Evolutionary conservation across 2,797 vertebrate genomes (phyloP).

Genomic region (Microhierax caerulescens): DNA sequence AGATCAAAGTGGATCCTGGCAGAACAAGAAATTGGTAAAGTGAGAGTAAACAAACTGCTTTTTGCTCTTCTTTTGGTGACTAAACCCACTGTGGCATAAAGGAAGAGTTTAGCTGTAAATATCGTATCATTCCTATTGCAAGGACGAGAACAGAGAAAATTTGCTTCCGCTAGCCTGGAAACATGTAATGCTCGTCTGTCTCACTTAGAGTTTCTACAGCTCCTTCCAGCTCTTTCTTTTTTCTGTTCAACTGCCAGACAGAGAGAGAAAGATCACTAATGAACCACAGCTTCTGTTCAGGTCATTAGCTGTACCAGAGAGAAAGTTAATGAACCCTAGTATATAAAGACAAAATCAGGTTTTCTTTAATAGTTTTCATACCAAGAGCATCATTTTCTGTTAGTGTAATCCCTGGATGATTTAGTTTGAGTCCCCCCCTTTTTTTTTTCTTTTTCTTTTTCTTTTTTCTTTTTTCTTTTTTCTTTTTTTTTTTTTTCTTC

Average conservation of each 20-base stretch:
- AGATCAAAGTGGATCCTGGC: not conserved
- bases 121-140: not conserved
- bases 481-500: not conserved
- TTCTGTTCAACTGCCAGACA: conserved; percentile 60
- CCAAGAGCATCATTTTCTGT: conserved; percentile 68
- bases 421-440: conserved; percentile 25
- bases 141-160: not conserved
- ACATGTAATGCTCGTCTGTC: not conserved
- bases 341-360: conserved; percentile 72
- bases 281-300: conserved; percentile 72
- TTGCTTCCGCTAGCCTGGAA: conserved; percentile 10
- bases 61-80: not conserved
- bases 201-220: conserved; percentile 1
- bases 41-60: not conserved
- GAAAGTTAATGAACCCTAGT: conserved; percentile 73
- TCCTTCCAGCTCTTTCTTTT: conserved; percentile 39
- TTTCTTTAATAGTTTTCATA: conserved; percentile 73
- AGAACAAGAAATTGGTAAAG: not conserved
- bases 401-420: conserved; percentile 67
- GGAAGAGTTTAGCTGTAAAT: not conserved
- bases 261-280: conserved; percentile 66
- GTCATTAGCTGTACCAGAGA: conserved; percentile 72
- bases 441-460: not conserved
- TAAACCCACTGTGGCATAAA: not conserved
- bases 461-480: not conserved